Percentiles rank a stretch among this genome's conserved stretches.
phyloP scores from a whole-genome alignment of 2,888 invertebrate species.

The Leptura quadrifasciata region DNA sequence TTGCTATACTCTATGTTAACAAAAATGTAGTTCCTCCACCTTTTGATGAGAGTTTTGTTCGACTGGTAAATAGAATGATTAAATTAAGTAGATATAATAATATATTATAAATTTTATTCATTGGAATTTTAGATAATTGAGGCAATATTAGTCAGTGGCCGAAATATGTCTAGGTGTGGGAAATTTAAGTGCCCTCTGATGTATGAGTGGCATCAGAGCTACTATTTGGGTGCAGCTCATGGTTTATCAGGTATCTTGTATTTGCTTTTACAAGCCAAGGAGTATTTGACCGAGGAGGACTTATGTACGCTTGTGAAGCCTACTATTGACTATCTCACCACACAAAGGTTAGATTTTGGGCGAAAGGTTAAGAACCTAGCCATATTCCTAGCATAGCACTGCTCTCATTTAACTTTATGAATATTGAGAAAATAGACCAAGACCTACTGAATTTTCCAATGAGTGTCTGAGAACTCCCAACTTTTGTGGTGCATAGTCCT shows the following conservation, averaged over 20 bases:
- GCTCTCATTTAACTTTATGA: too few relatives aligned
- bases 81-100: background rate
- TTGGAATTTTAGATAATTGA: conserved; percentile 78
- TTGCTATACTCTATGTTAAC: conserved; percentile 85
- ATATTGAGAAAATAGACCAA: too few relatives aligned
- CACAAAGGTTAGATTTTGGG: conserved; percentile 69
- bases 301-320: conserved; percentile 78
- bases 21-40: conserved; percentile 78
- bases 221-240: conserved; percentile 93
- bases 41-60: conserved; percentile 78
- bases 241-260: conserved; percentile 91
- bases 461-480: too few relatives aligned
- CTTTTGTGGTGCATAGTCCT: too few relatives aligned
- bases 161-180: conserved; percentile 76
- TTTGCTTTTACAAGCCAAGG: conserved; percentile 83
- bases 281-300: conserved; percentile 77
- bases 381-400: too few relatives aligned
- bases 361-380: background rate
- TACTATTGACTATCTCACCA: conserved; percentile 80
- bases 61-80: conserved; percentile 73
- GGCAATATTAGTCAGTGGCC: conserved; percentile 80
- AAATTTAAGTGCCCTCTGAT: conserved; percentile 81
- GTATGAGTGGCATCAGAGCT: conserved; percentile 91
- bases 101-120: conserved; percentile 49
- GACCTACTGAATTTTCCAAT: too few relatives aligned